phyloP scores from a whole-genome alignment of 2,113 vertebrate genomes.

The Dascyllus trimaculatus region DNA sequence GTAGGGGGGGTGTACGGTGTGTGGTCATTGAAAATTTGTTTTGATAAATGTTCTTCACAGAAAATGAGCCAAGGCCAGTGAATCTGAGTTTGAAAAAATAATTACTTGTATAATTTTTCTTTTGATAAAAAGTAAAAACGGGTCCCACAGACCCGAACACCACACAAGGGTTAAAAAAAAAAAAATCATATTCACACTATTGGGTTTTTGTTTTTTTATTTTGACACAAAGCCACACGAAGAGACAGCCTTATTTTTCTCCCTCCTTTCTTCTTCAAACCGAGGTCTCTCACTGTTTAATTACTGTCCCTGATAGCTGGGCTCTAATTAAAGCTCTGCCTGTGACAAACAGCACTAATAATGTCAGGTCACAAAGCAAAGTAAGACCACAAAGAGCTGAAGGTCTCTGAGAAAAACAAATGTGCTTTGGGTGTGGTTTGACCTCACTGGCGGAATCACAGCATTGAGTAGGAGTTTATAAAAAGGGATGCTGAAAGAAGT shows the following conservation, averaged over 20 bases:
- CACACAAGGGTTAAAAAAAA: too few relatives aligned
- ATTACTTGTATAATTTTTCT: too few relatives aligned
- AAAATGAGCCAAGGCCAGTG: too few relatives aligned
- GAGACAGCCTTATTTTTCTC: conserved; percentile 15
- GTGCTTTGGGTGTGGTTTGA: neutral
- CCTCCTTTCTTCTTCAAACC: conserved; percentile 17
- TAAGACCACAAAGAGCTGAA: neutral
- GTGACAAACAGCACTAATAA: conserved; percentile 61
- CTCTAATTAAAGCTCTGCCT: conserved; percentile 64
- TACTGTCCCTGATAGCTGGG: conserved; percentile 40
- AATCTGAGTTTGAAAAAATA: too few relatives aligned
- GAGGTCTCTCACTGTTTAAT: conserved; percentile 54
- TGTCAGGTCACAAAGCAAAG: conserved; percentile 34
- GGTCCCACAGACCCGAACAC: too few relatives aligned
- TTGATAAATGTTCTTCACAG: too few relatives aligned
- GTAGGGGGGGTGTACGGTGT: too few relatives aligned
- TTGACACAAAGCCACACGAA: conserved; percentile 50
- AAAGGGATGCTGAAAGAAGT: too few relatives aligned
- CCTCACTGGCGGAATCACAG: neutral
- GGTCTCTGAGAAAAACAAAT: neutral
- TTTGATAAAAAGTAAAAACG: too few relatives aligned
- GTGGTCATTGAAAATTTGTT: too few relatives aligned
- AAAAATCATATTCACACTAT: conserved; percentile 38
- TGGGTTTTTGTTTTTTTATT: too few relatives aligned
- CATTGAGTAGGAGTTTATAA: too few relatives aligned